Evolutionary conservation across 2,888 invertebrate species (phyloP).

Genomic region (Athrips mouffetella): DNA sequence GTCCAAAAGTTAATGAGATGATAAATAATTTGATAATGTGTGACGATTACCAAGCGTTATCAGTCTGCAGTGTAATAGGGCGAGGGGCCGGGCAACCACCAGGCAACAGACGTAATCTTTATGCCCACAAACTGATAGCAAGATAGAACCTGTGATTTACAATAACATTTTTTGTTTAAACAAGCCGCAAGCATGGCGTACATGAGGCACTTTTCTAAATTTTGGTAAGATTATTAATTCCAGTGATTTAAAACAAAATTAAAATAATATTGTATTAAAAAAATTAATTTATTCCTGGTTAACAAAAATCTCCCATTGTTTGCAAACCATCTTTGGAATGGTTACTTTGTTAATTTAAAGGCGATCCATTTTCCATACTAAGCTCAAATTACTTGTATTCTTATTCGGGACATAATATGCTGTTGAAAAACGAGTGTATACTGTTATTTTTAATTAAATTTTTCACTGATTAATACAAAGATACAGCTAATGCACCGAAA

Average conservation of each 20-base stretch:
- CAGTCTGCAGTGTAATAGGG: background rate
- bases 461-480: too few relatives aligned
- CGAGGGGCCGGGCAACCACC: slow-evolving; percentile 31
- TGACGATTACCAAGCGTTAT: slow-evolving; percentile 13
- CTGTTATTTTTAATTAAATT: too few relatives aligned
- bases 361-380: too few relatives aligned
- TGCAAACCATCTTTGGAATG: too few relatives aligned
- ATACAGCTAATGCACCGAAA: background rate
- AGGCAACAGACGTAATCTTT: slow-evolving; percentile 38
- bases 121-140: slow-evolving; percentile 31
- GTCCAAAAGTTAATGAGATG: slow-evolving; percentile 12
- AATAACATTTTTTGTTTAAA: slow-evolving; percentile 22
- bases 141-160: slow-evolving; percentile 37
- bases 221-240: slow-evolving; percentile 44
- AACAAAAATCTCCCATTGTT: too few relatives aligned
- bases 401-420: too few relatives aligned
- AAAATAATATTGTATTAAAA: too few relatives aligned
- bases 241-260: too few relatives aligned
- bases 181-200: slow-evolving; percentile 46
- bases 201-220: slow-evolving; percentile 46
- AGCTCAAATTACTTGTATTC: too few relatives aligned
- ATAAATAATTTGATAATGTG: slow-evolving; percentile 11
- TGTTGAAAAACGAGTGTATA: too few relatives aligned
- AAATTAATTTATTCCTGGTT: too few relatives aligned
- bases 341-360: too few relatives aligned